A percentile compares a stretch with the other conserved stretches of the same genome.
phyloP scores from a whole-genome alignment of 1,140 invertebrate species.

The Drosophila varians region DNA sequence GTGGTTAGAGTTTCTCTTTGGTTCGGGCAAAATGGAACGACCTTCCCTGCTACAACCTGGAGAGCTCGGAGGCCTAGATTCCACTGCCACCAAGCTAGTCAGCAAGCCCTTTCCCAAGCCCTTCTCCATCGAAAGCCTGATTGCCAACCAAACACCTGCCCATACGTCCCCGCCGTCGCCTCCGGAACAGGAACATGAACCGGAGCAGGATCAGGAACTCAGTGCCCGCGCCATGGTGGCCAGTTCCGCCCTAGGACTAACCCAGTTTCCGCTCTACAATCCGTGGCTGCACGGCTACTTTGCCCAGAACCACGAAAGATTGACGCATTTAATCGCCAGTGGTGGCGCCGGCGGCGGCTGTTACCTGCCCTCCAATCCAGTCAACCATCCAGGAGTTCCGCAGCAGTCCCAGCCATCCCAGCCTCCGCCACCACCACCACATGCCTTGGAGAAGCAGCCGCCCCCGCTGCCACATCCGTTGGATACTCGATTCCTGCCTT shows the following conservation, averaged over 20 bases:
- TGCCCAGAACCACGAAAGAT: slow-evolving; percentile 77
- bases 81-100: slow-evolving; percentile 55
- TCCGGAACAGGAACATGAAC: slow-evolving; percentile 35
- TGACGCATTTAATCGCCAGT: slow-evolving; percentile 69
- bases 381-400: slow-evolving; percentile 11
- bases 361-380: slow-evolving; percentile 48
- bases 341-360: slow-evolving; percentile 57
- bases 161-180: slow-evolving; percentile 35
- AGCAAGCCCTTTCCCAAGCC: slow-evolving; percentile 74
- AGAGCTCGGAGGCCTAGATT: slow-evolving; percentile 19
- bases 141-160: slow-evolving; percentile 70
- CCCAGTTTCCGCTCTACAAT: slow-evolving; percentile 81
- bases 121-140: slow-evolving; percentile 82
- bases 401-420: slow-evolving; percentile 31
- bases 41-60: slow-evolving; percentile 45
- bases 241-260: slow-evolving; percentile 68
- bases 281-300: slow-evolving; percentile 83
- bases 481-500: slow-evolving; percentile 67
- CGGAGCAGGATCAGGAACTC: slow-evolving; percentile 61
- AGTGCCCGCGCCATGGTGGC: slow-evolving; percentile 72
- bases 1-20: neutral
- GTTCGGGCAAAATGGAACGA: slow-evolving; percentile 55
- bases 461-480: slow-evolving; percentile 51
- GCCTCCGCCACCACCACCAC: slow-evolving; percentile 21
- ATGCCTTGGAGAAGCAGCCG: slow-evolving; percentile 56